Conservation (phyloP, 2,888 invertebrate genomes). For the Brachyptera putata region DNA sequence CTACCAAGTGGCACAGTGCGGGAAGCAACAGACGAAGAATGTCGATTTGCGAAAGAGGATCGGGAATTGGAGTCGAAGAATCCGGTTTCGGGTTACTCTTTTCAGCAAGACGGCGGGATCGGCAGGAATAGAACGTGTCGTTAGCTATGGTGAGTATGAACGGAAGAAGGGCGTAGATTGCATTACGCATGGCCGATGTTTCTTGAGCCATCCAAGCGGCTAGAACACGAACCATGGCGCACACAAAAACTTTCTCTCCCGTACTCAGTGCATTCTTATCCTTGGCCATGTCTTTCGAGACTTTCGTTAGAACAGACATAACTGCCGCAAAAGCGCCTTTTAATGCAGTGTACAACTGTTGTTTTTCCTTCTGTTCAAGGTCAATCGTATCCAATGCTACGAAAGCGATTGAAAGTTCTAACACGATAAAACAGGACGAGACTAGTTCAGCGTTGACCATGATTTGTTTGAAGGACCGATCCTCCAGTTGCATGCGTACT, state of each 20-base stretch:
- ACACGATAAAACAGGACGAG: slow-evolving; percentile 75
- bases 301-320: slow-evolving; percentile 65
- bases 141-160: slow-evolving; percentile 75
- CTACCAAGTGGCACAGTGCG: slow-evolving; percentile 84
- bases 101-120: slow-evolving; percentile 63
- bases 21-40: slow-evolving; percentile 79
- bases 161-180: slow-evolving; percentile 75
- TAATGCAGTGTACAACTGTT: slow-evolving; percentile 82
- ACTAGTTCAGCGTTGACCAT: slow-evolving; percentile 71
- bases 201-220: slow-evolving; percentile 90
- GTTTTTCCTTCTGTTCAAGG: slow-evolving; percentile 85
- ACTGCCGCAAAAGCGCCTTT: slow-evolving; percentile 86
- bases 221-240: slow-evolving; percentile 77
- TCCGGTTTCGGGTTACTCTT: slow-evolving; percentile 50
- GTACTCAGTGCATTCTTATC: slow-evolving; percentile 57
- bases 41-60: slow-evolving; percentile 60
- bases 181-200: slow-evolving; percentile 79
- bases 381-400: slow-evolving; percentile 78
- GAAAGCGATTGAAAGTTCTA: slow-evolving; percentile 74
- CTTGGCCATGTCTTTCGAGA: slow-evolving; percentile 62
- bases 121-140: slow-evolving; percentile 73
- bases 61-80: slow-evolving; percentile 47
- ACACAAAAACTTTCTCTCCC: slow-evolving; percentile 72
- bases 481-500: slow-evolving; percentile 90
- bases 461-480: slow-evolving; percentile 70